phyloP scores from a whole-genome alignment of 2,113 vertebrate genomes.

The Indicator maculatus region DNA sequence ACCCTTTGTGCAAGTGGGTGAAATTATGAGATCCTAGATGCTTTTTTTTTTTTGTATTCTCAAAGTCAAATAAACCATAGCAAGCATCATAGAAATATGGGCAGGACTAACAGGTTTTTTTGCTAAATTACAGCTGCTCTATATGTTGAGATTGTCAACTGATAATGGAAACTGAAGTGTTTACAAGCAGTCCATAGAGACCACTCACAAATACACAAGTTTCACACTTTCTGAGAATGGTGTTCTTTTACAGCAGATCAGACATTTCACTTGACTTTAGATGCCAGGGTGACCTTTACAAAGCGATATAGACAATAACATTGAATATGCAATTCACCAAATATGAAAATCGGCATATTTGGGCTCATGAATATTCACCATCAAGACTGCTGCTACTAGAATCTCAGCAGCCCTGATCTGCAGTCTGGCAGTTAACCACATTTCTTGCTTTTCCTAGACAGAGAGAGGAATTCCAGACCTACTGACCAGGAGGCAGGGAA shows the following conservation, averaged over 20 bases:
- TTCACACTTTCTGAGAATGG: constrained; percentile 11
- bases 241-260: constrained; percentile 18
- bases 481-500: not conserved
- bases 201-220: not conserved
- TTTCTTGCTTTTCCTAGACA: constrained; percentile 25
- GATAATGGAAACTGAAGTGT: constrained; percentile 35
- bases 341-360: constrained; percentile 49
- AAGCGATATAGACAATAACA: constrained; percentile 38
- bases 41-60: not conserved
- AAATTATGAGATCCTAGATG: constrained; percentile 21
- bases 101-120: constrained; percentile 5
- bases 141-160: constrained; percentile 7
- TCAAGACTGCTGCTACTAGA: constrained; percentile 50
- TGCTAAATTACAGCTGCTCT: constrained; percentile 8
- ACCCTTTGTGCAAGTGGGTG: not conserved
- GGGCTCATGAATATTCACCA: constrained; percentile 65
- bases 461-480: constrained; percentile 1
- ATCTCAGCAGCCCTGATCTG: constrained; percentile 25
- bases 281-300: constrained; percentile 35
- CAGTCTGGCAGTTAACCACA: constrained; percentile 38
- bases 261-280: constrained; percentile 37
- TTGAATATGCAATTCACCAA: constrained; percentile 40
- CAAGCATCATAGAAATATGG: not conserved
- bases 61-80: constrained; percentile 52
- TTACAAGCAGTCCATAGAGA: not conserved